phyloP scores from a whole-genome alignment of 2,888 invertebrate genomes.

The Cerastoderma edule region DNA sequence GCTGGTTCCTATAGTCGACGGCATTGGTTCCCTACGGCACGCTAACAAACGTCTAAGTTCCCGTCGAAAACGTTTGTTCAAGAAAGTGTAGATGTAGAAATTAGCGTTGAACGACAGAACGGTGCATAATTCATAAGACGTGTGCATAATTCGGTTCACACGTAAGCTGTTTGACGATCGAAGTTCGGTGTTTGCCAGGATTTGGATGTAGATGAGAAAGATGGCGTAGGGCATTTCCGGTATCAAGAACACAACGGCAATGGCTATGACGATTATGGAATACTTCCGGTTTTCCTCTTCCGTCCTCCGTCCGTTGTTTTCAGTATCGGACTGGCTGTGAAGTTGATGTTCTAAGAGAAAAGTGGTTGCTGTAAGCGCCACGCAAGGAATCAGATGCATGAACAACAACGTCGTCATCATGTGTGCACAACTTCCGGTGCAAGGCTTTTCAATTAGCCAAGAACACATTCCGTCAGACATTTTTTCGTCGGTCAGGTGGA shows the following conservation, averaged over 20 bases:
- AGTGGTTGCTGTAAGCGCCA: constrained; percentile 12
- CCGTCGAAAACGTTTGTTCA: constrained; percentile 10
- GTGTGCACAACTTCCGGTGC: neutral
- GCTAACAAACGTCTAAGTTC: constrained; percentile 10
- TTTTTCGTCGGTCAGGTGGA: constrained; percentile 30
- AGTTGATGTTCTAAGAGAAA: neutral
- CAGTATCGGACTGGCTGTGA: constrained; percentile 1
- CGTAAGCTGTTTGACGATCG: neutral
- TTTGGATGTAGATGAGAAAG: constrained; percentile 3
- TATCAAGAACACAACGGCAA: constrained; percentile 12
- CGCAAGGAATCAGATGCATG: constrained; percentile 10
- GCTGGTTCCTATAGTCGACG: too few relatives aligned
- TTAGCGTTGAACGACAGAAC: constrained; percentile 17
- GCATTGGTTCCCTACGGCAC: too few relatives aligned
- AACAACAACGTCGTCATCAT: neutral
- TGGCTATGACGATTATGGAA: constrained; percentile 13
- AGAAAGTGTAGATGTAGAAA: neutral
- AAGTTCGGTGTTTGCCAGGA: neutral
- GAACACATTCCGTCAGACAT: constrained; percentile 15
- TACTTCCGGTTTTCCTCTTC: constrained; percentile 9
- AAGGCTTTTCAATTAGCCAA: constrained; percentile 17
- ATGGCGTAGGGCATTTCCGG: constrained; percentile 13
- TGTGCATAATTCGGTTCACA: neutral
- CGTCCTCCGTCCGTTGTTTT: too few relatives aligned
- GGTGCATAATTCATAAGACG: constrained; percentile 12